phyloP scores from a whole-genome alignment of 1,140 invertebrate species.

The Nasonia longicornis region DNA sequence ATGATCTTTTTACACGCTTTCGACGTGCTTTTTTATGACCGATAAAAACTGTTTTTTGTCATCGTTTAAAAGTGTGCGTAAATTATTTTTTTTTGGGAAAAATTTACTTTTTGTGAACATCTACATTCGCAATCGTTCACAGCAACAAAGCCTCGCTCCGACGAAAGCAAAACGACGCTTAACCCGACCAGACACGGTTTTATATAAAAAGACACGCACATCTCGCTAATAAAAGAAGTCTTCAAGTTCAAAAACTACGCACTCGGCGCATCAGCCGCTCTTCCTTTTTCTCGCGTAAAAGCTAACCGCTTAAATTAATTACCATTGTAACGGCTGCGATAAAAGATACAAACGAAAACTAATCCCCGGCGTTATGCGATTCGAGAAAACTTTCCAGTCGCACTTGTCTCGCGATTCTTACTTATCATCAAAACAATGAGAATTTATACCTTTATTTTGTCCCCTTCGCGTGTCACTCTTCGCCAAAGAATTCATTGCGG shows the following conservation, averaged over 20 bases:
- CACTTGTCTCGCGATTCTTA: neutral
- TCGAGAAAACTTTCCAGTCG: neutral
- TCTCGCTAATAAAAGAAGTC: neutral
- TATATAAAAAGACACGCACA: neutral
- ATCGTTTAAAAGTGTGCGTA: too few relatives aligned
- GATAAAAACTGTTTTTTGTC: neutral
- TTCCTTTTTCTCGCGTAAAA: neutral
- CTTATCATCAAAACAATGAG: neutral
- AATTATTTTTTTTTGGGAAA: neutral
- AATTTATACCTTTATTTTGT: neutral
- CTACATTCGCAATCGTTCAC: too few relatives aligned
- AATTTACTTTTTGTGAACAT: neutral
- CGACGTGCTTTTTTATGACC: neutral
- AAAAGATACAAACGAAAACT: neutral
- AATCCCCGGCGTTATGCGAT: too few relatives aligned
- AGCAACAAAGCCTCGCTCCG: too few relatives aligned
- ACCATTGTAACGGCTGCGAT: neutral
- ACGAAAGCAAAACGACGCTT: neutral
- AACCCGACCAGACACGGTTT: neutral
- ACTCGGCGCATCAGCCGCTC: neutral
- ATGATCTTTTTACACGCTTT: neutral
- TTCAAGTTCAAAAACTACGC: constrained; percentile 2
- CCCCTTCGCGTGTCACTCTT: neutral
- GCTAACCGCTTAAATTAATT: neutral
- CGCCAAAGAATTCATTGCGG: neutral